Conservation (phyloP, 2,888 invertebrate genomes). For the Dryobotodes eremita region DNA sequence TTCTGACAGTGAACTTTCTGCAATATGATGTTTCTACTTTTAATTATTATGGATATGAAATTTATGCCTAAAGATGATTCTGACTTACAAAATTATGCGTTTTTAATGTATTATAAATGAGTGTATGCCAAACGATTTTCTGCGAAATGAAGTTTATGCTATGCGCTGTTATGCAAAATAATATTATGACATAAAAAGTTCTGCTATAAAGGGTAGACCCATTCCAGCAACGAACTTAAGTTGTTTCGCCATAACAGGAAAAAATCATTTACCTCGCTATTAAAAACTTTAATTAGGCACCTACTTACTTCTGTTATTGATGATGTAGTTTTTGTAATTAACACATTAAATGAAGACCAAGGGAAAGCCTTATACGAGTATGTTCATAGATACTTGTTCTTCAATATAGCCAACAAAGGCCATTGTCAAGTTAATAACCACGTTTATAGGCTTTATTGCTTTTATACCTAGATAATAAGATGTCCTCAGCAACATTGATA, state of each 20-base stretch:
- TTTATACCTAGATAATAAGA: slow-evolving; percentile 37
- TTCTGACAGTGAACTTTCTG: too few relatives aligned
- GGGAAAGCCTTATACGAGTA: slow-evolving; percentile 49
- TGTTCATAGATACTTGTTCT: slow-evolving; percentile 24
- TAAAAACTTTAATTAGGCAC: slow-evolving; percentile 7
- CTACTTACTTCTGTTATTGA: slow-evolving; percentile 19
- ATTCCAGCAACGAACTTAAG: background rate
- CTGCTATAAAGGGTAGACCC: too few relatives aligned
- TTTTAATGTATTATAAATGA: too few relatives aligned
- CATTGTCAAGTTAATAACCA: slow-evolving; percentile 43
- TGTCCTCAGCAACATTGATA: slow-evolving; percentile 47
- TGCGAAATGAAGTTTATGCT: too few relatives aligned
- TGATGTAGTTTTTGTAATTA: slow-evolving; percentile 30
- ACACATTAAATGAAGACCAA: slow-evolving; percentile 38
- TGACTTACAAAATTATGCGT: too few relatives aligned
- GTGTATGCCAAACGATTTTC: too few relatives aligned
- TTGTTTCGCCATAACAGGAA: slow-evolving; percentile 13
- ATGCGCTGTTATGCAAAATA: too few relatives aligned
- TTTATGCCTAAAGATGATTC: too few relatives aligned
- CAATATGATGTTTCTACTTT: too few relatives aligned
- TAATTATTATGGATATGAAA: too few relatives aligned
- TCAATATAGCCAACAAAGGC: slow-evolving; percentile 46
- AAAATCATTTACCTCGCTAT: background rate
- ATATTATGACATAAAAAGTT: too few relatives aligned
- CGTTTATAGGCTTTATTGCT: slow-evolving; percentile 43